Base-by-base conservation (phyloP, 2,797 vertebrate species). In the Lutjanus campechanus region DNA sequence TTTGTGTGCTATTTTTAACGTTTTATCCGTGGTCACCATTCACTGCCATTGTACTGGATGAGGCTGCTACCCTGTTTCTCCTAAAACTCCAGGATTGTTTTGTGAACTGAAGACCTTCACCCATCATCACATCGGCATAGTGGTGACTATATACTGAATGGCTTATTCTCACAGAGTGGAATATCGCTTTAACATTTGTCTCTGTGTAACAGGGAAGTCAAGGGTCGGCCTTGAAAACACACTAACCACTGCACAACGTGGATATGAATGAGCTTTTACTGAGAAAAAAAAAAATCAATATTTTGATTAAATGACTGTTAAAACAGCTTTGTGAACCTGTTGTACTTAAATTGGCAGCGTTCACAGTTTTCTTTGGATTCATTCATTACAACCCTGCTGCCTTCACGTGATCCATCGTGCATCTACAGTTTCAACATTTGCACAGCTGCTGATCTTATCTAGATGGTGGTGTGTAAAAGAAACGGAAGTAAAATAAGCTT, bases 131-230 rank as follows among this genome's bases (percentile, higher is more conserved):
- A n/a, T n/a, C n/a, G n/a, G n/a, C n/a, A n/a, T n/a, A n/a, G n/a
- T n/a, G n/a, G n/a, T n/a, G n/a, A n/a, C n/a, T n/a, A n/a, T n/a
- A n/a, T n/a, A n/a, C n/a, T n/a, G n/a, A n/a, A n/a, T n/a, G n/a
- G n/a, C n/a, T n/a, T n/a, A n/a, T n/a, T n/a, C n/a, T n/a, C n/a
- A n/a, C n/a, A n/a, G n/a, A n/a, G n/a, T n/a, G n/a, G n/a, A n/a
- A n/a, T n/a, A n/a, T n/a, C n/a, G n/a, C n/a, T n/a, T 20, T 49
- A 43, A 70, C 40, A 50, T 40, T 41, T 71, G 49, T 66, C 13
- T 36, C 7, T 72, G 20, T 65, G 19, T 20, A 56, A 58, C 46
- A 69, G 29, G 19, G 29, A 60, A 25, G 55, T 44, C 0, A 1
- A 56, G 61, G 29, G 1, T 19, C 1, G 2, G 0, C 16, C 19